These are phyloP conservation scores for Arenicola marina DNA, from an alignment of 2,888 invertebrate genomes.

Conservation along the genomic window DNA sequence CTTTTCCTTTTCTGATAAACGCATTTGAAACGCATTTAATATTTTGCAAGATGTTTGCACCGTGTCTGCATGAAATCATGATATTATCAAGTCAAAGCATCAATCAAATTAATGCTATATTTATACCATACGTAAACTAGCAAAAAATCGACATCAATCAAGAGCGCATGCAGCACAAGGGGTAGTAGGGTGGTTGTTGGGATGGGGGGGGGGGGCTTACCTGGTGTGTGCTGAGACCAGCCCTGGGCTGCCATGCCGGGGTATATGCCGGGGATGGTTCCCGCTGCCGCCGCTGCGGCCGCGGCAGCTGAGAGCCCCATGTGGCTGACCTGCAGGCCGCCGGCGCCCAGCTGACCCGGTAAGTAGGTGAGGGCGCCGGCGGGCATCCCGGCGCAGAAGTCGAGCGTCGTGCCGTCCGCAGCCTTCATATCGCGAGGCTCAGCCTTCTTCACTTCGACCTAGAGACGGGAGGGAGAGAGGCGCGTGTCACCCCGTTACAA, in stretches of 20 bases:
- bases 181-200: not conserved
- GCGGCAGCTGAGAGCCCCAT: not conserved
- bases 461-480: too few relatives aligned
- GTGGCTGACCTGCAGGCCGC: not conserved
- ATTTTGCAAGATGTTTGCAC: too few relatives aligned
- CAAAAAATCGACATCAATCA: not conserved
- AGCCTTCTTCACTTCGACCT: constrained; percentile 36
- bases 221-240: not conserved
- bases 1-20: too few relatives aligned
- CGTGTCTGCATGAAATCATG: too few relatives aligned
- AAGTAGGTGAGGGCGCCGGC: not conserved
- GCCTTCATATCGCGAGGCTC: constrained; percentile 33
- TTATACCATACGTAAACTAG: not conserved
- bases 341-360: not conserved
- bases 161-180: not conserved
- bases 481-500: too few relatives aligned
- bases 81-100: not conserved
- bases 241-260: not conserved
- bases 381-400: not conserved
- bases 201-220: not conserved
- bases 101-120: not conserved
- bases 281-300: not conserved
- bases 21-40: too few relatives aligned
- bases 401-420: constrained; percentile 2
- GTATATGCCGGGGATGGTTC: not conserved